These are phyloP conservation scores for Gymnodraco acuticeps DNA, from an alignment of 2,797 vertebrate genomes.

Conservation along the genomic window DNA sequence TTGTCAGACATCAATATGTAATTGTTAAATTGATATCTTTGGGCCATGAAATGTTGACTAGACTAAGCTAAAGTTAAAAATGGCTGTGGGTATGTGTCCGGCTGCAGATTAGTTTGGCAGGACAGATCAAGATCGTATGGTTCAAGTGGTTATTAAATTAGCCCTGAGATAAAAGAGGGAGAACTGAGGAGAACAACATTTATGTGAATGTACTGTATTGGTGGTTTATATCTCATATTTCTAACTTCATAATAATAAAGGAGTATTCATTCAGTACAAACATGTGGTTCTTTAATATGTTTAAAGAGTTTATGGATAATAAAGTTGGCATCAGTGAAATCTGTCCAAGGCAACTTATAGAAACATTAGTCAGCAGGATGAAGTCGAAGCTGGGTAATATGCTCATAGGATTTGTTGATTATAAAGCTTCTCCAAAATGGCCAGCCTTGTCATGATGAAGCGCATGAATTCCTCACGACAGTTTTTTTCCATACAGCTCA, in stretches of 20 bases:
- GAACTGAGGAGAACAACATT: not conserved
- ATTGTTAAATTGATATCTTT: not conserved
- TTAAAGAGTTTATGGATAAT: not conserved
- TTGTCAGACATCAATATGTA: not conserved
- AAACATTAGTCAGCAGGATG: not conserved
- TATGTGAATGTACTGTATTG: not conserved
- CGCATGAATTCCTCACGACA: slow-evolving; percentile 5
- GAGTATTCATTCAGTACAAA: not conserved
- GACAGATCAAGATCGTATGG: not conserved
- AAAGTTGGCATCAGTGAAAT: not conserved
- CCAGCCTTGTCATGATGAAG: not conserved
- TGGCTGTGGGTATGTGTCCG: not conserved
- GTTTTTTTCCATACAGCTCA: slow-evolving; percentile 30
- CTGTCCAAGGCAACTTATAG: not conserved
- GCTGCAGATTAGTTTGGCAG: not conserved
- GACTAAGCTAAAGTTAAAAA: not conserved
- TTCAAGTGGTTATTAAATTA: not conserved
- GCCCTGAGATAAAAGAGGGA: not conserved
- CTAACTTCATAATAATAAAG: not conserved
- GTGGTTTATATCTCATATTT: not conserved
- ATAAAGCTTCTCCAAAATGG: not conserved
- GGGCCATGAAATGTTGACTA: not conserved
- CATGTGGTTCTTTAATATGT: not conserved
- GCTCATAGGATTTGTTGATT: not conserved
- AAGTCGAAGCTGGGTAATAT: slow-evolving; percentile 5